Conservation (phyloP, 2,888 invertebrate species). For the Nephrocerus scutellatus region DNA sequence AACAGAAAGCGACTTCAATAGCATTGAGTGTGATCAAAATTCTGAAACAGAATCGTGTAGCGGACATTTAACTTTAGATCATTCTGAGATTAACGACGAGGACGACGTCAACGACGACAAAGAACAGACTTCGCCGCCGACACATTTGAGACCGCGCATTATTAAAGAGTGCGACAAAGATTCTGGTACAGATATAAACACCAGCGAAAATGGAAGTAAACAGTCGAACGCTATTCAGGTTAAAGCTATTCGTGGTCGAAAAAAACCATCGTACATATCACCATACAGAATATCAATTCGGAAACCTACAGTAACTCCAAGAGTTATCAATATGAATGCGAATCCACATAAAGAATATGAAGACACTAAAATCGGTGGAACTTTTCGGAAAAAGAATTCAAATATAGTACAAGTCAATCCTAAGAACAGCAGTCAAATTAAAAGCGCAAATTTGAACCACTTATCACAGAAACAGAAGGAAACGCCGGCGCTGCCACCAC, state of each 20-base stretch:
- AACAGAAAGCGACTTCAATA: conserved; percentile 38
- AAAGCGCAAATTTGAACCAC: background rate
- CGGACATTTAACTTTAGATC: conserved; percentile 28
- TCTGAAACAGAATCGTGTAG: conserved; percentile 52
- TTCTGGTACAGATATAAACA: conserved; percentile 49
- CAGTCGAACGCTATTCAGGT: conserved; percentile 26
- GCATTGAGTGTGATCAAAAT: conserved; percentile 55
- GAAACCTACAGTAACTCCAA: conserved; percentile 8
- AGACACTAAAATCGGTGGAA: conserved; percentile 14
- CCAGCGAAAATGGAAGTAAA: conserved; percentile 41
- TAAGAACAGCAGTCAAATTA: conserved; percentile 1
- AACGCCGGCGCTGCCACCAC: conserved; percentile 21
- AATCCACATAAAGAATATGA: conserved; percentile 23
- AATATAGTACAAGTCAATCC: no score
- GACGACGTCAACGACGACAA: no score
- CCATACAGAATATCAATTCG: conserved; percentile 48
- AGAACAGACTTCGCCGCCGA: no score
- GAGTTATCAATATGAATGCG: conserved; percentile 10
- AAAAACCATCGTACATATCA: conserved; percentile 59
- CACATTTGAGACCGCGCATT: no score
- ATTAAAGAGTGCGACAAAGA: conserved; percentile 38
- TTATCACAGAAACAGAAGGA: no score
- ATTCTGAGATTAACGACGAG: conserved; percentile 46
- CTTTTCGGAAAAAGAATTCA: conserved; percentile 8
- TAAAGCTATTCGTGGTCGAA: conserved; percentile 48